Evolutionary conservation across 2,888 invertebrate genomes (phyloP), one percentile per base, ranked within the genome.

Genomic region (Nipponacmea schrenckii): DNA sequence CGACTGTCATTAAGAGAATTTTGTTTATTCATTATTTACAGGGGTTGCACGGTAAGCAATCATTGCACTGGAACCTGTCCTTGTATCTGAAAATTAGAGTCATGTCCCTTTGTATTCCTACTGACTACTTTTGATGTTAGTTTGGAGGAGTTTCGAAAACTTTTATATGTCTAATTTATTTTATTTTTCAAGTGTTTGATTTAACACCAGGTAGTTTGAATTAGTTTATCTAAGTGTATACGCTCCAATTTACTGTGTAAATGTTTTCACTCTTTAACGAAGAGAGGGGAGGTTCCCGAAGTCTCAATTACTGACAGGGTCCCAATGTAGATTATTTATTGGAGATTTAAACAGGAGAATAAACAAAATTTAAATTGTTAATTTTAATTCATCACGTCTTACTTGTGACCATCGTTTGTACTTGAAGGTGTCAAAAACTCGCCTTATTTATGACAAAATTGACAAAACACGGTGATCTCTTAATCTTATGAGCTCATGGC

Each of bases 401-500:
- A 56, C 24, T 56, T 56, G 20, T 14, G 56, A 20, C 24, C 20
- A 56, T 20, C 8, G 56, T 24, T 24, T 10, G 56, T 56, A 56
- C 56, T 56, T 56, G 20, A 56, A 24, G 56, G 56, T 56, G 56
- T 56, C 56, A 56, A 24, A 56, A 56, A 24, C 24, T 24, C 24
- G 56, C 20, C 56, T 24, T 56, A 56, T 56, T 56, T 56, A 56
- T 56, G 56, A 56, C 56, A 56, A 56, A 56, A 56, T 56, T 56
- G 56, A 24, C 56, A 56, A 56, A 56, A 56, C 56, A 14, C 12
- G 24, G 12, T 56, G 56, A 56, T 56, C 56, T 56, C 24, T 56
- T 56, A 56, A 56, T 56, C 56, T 24, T 20, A 20, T 24, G 56
- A 24, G 56, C 20, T 56, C 56, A 14, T 24, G 56, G 56, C 56